Percentiles rank a stretch among this genome's conserved stretches.
Evolutionary conservation across 1,140 invertebrate genomes (phyloP).

Genomic region (Leptonema lineaticorne): DNA sequence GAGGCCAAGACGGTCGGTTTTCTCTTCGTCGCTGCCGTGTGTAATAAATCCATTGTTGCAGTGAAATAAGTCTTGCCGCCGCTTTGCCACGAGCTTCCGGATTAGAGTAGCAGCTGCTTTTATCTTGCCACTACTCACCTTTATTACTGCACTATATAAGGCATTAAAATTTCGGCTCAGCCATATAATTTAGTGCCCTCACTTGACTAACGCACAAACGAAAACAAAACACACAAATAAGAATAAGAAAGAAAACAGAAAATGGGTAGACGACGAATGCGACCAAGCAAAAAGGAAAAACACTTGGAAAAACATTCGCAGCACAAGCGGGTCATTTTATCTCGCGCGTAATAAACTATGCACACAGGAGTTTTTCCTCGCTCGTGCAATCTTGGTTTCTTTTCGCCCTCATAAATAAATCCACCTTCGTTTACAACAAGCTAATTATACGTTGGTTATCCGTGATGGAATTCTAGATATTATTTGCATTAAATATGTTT

Average conservation of each 20-base stretch:
- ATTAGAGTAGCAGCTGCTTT: constrained; percentile 33
- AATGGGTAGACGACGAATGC: too few species aligned
- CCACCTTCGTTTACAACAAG: too few species aligned
- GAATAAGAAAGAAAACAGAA: not conserved
- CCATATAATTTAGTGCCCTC: constrained; percentile 4
- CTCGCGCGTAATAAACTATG: not conserved
- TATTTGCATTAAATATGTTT: too few species aligned
- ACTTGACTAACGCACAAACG: not conserved
- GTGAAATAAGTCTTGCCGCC: constrained; percentile 31
- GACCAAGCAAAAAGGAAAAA: not conserved
- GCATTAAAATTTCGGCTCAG: constrained; percentile 23
- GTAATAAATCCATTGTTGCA: constrained; percentile 38
- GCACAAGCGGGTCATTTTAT: not conserved
- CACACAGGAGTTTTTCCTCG: not conserved
- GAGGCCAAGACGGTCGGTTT: not conserved
- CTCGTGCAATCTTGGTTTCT: too few species aligned
- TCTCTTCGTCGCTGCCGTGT: not conserved
- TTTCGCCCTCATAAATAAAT: too few species aligned
- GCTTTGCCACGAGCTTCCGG: constrained; percentile 35
- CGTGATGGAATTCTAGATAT: too few species aligned
- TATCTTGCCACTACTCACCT: constrained; percentile 31
- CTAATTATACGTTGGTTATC: too few species aligned
- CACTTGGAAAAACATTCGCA: not conserved
- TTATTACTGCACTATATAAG: constrained; percentile 29
- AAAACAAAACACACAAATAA: not conserved